A percentile compares a stretch with the other conserved stretches of the same genome.
Evolutionary conservation across 2,113 vertebrate species (phyloP).

Genomic region (Herpetotheres cachinnans): DNA sequence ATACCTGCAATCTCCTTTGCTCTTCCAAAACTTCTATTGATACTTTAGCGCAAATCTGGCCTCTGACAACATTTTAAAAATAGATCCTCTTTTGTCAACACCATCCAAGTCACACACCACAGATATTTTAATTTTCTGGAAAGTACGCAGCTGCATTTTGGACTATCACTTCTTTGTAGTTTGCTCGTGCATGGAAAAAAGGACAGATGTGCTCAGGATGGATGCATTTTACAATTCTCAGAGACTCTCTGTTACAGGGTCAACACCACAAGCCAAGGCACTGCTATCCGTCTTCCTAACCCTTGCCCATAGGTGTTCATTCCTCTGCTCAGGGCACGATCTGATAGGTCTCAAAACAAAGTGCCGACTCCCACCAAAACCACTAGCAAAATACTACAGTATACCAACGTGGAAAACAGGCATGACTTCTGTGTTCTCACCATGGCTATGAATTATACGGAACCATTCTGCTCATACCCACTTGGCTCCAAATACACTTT

Average conservation of each 20-base stretch:
- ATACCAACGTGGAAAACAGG: not conserved
- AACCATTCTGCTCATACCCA: constrained; percentile 7
- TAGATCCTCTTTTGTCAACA: not conserved
- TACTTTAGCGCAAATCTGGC: not conserved
- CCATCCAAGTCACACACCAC: not conserved
- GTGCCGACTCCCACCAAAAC: not conserved
- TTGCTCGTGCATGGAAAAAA: not conserved
- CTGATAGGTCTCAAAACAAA: not conserved
- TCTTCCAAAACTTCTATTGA: not conserved
- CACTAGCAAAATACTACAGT: not conserved
- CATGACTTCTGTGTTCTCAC: not conserved
- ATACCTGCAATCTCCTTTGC: constrained; percentile 39
- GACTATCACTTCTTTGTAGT: not conserved
- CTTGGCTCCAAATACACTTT: constrained; percentile 14
- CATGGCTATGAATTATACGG: not conserved
- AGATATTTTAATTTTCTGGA: not conserved
- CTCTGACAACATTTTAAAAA: constrained; percentile 1
- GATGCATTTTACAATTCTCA: not conserved
- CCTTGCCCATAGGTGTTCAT: not conserved
- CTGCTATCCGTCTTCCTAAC: not conserved
- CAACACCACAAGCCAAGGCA: not conserved
- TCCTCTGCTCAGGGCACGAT: not conserved
- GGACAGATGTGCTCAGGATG: not conserved
- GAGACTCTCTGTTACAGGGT: not conserved
- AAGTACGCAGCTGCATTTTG: not conserved